Evolutionary conservation across 2,888 invertebrate species (phyloP), one percentile per base, ranked within the genome.

Genomic region (Rotaria magnacalcarata): DNA sequence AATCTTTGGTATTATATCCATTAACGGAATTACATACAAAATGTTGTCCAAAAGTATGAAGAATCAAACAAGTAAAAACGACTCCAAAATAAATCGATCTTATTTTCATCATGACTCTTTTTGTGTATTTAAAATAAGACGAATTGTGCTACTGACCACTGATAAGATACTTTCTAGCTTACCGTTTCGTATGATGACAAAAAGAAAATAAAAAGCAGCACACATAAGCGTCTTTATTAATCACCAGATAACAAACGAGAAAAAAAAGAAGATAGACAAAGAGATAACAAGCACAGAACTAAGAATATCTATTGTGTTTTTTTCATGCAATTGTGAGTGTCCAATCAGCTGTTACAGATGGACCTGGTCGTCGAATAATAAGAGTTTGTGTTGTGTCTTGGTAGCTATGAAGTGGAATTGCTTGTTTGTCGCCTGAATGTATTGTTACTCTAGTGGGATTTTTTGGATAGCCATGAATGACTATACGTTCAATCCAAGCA

Each of bases 401-500:
- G 24, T 80, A 80, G 47, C 24, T 80, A 80, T 80, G 80, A 14
- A 80, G 14, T 47, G 80, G 80, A n/a, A 47, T 47, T 24, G 80
- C 80, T 80, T 43, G 43, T 80, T 80, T 43, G 14, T 80, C 50
- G 84, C 52, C n/a, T 27, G 86, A 86, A 52, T 87, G 87, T 21
- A 90, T 86, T 56, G 88, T 87, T 2, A 96, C 95, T 14, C 93
- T 93, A 87, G 92, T 93, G 0, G 96, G 94, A 19, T 93, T 93
- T 16, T 92, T 91, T 19, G 93, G 93, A 88, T 95, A 92, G 58
- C 96, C 96, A 41, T 95, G 93, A 87, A 97, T 93, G 0, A 96
- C 94, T 6, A 97, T 93, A 87, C 95, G 93, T 91, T 97, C 97
- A 85, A 97, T 92, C 96, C 96, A 96, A 43, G 95, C 94, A 85